Evolutionary conservation across 2,888 invertebrate species (phyloP), one percentile per base, ranked within the genome.

Genomic region (Anoplius nigerrimus): DNA sequence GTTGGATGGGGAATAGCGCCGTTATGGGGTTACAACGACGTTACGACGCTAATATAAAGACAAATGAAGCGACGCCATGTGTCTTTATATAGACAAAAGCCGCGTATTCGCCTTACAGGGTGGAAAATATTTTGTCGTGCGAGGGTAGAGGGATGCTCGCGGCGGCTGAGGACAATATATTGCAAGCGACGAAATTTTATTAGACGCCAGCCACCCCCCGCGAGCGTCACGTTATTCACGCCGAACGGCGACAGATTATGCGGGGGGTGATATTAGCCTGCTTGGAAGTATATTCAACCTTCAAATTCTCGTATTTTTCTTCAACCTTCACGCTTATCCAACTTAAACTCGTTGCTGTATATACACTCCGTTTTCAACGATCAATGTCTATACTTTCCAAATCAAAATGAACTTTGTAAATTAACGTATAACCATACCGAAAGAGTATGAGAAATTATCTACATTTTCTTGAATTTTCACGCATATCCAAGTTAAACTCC

Each of bases 21-120:
- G 27, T 54, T 54, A 22, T 22, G 54, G 27, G 16, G 48, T 48
- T 48, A 16, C 16, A 48, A 48, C 48, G 48, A 48, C 48, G 48
- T 48, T 48, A 48, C 48, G 74, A 76, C 75, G 84, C 81, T 84
- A 85, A 86, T 86, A 85, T 85, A 84, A 84, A 85, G 87, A 87
- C 87, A 87, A 86, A 88, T 87, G 88, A 87, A 18, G 76, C 77
- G 62, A 63, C 71, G 82, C 82, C 82, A 84, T 85, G 83, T 84
- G 85, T 85, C 85, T 85, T 83, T 84, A 85, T 83, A 83, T 80
- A 79, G 80, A 81, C 77, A 76, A 73, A 73, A 78, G 76, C 71
- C 75, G 62, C 64, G 69, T 60, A 71, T 63, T 27, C 53, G 54
- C 55, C 62, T 55, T 54, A 66, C 11, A 11, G 1, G 6, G 62